Evolutionary conservation across 2,113 vertebrate genomes (phyloP).

Genomic region (Porphyrio hochstetteri): DNA sequence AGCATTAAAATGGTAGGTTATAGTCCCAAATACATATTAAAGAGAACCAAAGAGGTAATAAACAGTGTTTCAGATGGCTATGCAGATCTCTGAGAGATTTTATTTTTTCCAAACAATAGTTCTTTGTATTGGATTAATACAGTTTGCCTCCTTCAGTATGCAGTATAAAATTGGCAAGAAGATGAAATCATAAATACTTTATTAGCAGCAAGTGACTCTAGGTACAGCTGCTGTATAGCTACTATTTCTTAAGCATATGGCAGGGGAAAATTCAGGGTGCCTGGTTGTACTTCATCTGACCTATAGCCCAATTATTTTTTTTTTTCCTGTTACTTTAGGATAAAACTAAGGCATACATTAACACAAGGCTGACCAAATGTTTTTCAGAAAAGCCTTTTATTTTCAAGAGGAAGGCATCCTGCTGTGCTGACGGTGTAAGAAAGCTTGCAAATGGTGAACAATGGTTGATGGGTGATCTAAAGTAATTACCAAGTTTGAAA

Average conservation of each 20-base stretch:
- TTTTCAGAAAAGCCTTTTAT: background rate
- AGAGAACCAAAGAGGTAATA: background rate
- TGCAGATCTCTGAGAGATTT: background rate
- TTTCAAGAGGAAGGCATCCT: background rate
- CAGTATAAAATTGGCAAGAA: background rate
- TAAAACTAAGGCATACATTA: background rate
- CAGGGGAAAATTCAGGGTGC: background rate
- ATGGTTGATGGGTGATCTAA: background rate
- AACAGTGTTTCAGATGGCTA: background rate
- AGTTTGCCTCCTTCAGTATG: background rate
- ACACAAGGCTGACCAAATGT: background rate
- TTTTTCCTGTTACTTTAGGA: background rate
- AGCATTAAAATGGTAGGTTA: background rate
- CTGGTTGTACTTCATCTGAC: background rate
- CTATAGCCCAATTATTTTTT: background rate
- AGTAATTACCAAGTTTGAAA: background rate
- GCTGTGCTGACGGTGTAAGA: background rate
- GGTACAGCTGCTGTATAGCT: background rate
- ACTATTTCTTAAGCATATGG: background rate
- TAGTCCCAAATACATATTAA: background rate
- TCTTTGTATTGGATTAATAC: background rate
- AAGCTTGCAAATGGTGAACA: background rate
- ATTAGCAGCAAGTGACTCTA: background rate
- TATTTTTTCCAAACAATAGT: background rate
- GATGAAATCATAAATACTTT: slow-evolving; percentile 34